Conservation (phyloP, 2,113 vertebrate species). For the Globicephala melas region DNA sequence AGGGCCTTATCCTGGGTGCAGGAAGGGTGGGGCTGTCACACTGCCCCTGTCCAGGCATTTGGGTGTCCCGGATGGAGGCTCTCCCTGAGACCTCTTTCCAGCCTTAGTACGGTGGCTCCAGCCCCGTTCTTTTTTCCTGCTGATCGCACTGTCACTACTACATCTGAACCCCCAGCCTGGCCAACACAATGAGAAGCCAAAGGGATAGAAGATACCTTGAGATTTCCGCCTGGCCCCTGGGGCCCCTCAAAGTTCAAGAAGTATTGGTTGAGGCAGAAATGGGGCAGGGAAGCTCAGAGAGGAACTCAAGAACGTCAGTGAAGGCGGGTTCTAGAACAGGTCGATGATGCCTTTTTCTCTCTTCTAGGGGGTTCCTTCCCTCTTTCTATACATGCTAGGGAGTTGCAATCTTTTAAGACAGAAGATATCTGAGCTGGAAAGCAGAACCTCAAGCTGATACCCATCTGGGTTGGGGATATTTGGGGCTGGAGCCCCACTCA, state of each 20-base stretch:
- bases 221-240: neutral
- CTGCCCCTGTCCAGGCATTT: rapidly evolving
- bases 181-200: neutral
- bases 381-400: neutral
- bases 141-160: rapidly evolving
- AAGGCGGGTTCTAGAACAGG: neutral
- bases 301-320: neutral
- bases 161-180: neutral
- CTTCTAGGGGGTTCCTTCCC: neutral
- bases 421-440: neutral
- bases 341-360: neutral
- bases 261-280: rapidly evolving
- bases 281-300: neutral
- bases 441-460: neutral
- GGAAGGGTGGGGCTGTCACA: rapidly evolving
- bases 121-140: neutral
- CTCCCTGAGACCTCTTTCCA: neutral
- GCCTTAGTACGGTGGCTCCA: neutral
- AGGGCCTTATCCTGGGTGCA: neutral
- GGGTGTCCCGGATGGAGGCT: neutral
- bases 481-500: neutral
- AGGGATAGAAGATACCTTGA: neutral
- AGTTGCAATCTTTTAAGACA: neutral
- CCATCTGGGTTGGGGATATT: neutral
- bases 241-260: neutral